Evolutionary conservation across 2,888 invertebrate species (phyloP).

Genomic region (Dione vanillae): DNA sequence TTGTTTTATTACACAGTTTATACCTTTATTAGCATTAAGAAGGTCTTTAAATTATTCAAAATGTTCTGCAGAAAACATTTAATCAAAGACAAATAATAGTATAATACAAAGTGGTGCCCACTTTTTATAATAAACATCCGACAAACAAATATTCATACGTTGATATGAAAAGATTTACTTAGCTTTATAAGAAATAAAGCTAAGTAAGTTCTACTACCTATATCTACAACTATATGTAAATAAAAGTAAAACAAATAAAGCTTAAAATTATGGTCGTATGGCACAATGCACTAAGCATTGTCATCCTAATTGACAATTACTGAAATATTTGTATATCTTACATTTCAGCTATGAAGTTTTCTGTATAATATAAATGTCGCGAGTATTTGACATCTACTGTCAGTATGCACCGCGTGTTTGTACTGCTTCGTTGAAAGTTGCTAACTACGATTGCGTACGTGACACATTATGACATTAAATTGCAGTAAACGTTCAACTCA

Average conservation of each 20-base stretch:
- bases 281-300: not conserved
- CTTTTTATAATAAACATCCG: slow-evolving; percentile 14
- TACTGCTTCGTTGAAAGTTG: slow-evolving; percentile 35
- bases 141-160: slow-evolving; percentile 11
- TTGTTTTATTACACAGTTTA: slow-evolving; percentile 4
- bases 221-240: too few species aligned
- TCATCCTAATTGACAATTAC: not conserved
- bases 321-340: not conserved
- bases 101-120: slow-evolving; percentile 9
- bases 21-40: too few species aligned
- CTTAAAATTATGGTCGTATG: slow-evolving; percentile 7
- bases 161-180: slow-evolving; percentile 14
- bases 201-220: slow-evolving; percentile 22
- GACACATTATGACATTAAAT: slow-evolving; percentile 32
- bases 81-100: not conserved
- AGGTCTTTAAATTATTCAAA: too few species aligned
- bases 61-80: too few species aligned
- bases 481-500: slow-evolving; percentile 6
- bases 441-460: slow-evolving; percentile 26
- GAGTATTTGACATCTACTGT: slow-evolving; percentile 63
- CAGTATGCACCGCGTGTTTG: slow-evolving; percentile 50
- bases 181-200: too few species aligned
- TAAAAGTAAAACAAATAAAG: too few species aligned
- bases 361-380: slow-evolving; percentile 19
- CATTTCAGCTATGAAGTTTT: not conserved